Percentiles rank a stretch among this genome's conserved stretches.
Evolutionary conservation across 2,888 invertebrate species (phyloP).

Genomic region (Machimus atricapillus): DNA sequence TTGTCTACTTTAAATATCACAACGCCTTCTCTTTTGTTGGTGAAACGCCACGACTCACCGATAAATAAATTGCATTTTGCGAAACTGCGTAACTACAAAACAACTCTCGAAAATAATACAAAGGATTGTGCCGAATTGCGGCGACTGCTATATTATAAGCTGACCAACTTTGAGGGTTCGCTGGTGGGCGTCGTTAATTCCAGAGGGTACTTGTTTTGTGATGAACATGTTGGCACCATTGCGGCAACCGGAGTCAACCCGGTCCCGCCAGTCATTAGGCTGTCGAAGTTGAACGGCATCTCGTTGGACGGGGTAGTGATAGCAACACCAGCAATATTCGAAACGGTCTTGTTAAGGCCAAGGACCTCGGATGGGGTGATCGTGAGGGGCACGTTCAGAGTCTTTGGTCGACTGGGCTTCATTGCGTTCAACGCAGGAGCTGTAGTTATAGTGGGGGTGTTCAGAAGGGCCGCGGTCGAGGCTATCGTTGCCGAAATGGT

Average conservation of each 20-base stretch:
- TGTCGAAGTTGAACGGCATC: constrained; percentile 89
- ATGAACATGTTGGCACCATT: constrained; percentile 73
- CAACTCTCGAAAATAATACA: constrained; percentile 18
- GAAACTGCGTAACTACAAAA: constrained; percentile 11
- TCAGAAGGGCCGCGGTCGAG: constrained; percentile 62
- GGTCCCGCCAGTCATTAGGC: constrained; percentile 91
- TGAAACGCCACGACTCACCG: constrained; percentile 38
- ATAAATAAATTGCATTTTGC: constrained; percentile 30
- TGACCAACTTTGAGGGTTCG: constrained; percentile 79
- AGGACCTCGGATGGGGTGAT: constrained; percentile 66
- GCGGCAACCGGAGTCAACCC: constrained; percentile 86
- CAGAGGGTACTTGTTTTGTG: constrained; percentile 75
- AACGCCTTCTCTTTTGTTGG: constrained; percentile 58
- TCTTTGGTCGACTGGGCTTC: constrained; percentile 75
- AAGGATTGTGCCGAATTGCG: not conserved
- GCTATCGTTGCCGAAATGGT: constrained; percentile 56
- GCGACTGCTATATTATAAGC: constrained; percentile 77
- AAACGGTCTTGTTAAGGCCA: constrained; percentile 62
- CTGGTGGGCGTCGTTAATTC: constrained; percentile 77
- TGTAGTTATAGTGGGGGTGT: constrained; percentile 57
- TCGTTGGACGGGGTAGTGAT: constrained; percentile 89
- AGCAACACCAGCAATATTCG: constrained; percentile 79
- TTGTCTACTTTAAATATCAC: constrained; percentile 59
- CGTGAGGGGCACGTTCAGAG: constrained; percentile 71
- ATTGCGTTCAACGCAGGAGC: constrained; percentile 51